Percentiles rank a stretch among this genome's conserved stretches.
Evolutionary conservation across 2,888 invertebrate species (phyloP).

Genomic region (Aphrophora alni): DNA sequence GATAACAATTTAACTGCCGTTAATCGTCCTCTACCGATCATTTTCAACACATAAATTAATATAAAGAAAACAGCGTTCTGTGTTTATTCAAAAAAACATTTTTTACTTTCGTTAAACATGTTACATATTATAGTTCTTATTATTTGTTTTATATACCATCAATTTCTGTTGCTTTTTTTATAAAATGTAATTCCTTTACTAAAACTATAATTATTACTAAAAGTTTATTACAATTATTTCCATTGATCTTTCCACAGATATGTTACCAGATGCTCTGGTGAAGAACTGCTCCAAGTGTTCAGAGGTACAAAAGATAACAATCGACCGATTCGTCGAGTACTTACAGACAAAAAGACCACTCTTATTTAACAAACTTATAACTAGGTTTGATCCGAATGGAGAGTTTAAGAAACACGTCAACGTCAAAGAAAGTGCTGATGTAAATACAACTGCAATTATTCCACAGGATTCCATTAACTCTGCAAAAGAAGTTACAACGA

Average conservation of each 20-base stretch:
- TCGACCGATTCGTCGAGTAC: conserved; percentile 26
- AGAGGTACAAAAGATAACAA: neutral
- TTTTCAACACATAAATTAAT: too few relatives aligned
- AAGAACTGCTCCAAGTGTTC: conserved; percentile 30
- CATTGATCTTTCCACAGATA: neutral
- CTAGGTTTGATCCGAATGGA: neutral
- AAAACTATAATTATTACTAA: neutral
- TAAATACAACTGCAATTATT: neutral
- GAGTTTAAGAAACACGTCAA: neutral
- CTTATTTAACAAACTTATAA: neutral
- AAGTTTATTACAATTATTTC: neutral
- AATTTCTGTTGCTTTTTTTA: too few relatives aligned
- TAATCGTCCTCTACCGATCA: too few relatives aligned
- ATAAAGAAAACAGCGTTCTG: too few relatives aligned
- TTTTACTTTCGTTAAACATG: too few relatives aligned
- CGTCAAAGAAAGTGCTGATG: neutral
- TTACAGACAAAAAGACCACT: neutral
- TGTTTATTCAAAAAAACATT: too few relatives aligned
- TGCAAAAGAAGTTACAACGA: too few relatives aligned
- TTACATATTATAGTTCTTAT: too few relatives aligned
- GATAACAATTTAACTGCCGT: too few relatives aligned
- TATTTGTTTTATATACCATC: too few relatives aligned
- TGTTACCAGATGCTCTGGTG: conserved; percentile 23
- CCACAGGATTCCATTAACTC: neutral
- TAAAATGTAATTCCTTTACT: too few relatives aligned